Evolutionary conservation across 2,797 vertebrate genomes (phyloP), one percentile per base, ranked within the genome.

Genomic region (Rhynchonycteris naso): DNA sequence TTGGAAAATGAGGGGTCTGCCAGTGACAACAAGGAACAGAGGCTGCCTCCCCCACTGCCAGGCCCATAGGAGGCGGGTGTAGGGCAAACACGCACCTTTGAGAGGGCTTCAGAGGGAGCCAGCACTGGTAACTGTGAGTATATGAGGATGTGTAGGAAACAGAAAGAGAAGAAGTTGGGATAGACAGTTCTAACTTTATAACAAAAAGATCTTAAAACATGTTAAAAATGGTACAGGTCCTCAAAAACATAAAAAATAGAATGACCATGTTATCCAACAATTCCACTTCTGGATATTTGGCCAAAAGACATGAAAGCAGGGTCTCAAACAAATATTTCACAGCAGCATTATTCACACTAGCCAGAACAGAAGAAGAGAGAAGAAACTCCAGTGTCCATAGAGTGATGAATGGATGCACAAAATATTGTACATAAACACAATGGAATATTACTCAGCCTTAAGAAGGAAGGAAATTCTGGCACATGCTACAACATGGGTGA

Each of bases 171-270:
- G 78, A 43, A 15, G 21, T 19, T 89, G 81, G 65, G 43, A 19
- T 88, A 92, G 28, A 56, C 4, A 26, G 2, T 91, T 93, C 35
- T 50, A 75, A 15, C 72, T 94, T 94, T 89, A 82, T 1, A 93
- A 59, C 15, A 75, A 58, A 74, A 84, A 65, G 69, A 11, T 85
- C 47, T 69, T 91, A 15, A 95, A 88, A 33, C 52, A 61, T 78
- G 59, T 69, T 83, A 68, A 68, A 82, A 86, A 26, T 91, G 28
- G 54, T 30, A 10, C 50, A 84, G 18, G 26, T 91, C 30, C 56
- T 86, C 65, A 54, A 66, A 75, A 63, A 83, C 50, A 54, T n/a
- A 71, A 75, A 76, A 74, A 54, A 72, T 81, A 66, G 18, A 75
- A 84, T 95, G 56, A n/a, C 71, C 30, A 14, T n/a, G 52, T 84